Evolutionary conservation across 2,113 vertebrate species (phyloP), one percentile per base, ranked within the genome.

Genomic region (Halcyon malimbica): DNA sequence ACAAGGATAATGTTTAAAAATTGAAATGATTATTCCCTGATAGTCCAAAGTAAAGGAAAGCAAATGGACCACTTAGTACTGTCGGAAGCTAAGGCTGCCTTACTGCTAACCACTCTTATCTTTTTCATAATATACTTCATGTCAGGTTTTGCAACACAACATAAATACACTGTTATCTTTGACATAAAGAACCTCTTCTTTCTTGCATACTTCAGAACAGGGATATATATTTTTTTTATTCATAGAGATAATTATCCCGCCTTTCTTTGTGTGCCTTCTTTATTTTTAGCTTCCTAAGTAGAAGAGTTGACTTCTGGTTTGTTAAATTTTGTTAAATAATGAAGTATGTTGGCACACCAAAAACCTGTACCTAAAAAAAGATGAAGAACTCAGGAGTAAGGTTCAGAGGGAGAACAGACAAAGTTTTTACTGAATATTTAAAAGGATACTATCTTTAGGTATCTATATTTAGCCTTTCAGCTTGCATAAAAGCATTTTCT

Each of bases 251-350:
- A 73, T 89, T 92, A 90, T 80, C 35, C 33, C 26, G 53, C 20
- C 15, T 57, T 78, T 87, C 44, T 60, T 79, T 69, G 51, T 2
- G 29, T 69, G 50, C 20, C 41, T 56, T 24, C 59, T 64, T 77
- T 89, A 84, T 93, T 91, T 96, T 94, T 90, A 91, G 70, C 28
- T 91, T 78, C 24, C 25, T 73, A 90, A 95, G 60, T 67, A 84
- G 53, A 90, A 94, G 16, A 82, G 78, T 94, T 95, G 92, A 69
- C 77, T 95, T 90, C 68, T 93, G 79, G 26, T 91, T 94, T 88
- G 89, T 67, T 91, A 96, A 74, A 91, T 96, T 87, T 90, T 94
- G 57, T 88, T 97, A 90, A 96, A 97, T 96, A 97, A 94, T 97
- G 64, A 94, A 97, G 25, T 86, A 77, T 54, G 76, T 89, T 95